A percentile compares a stretch with the other conserved stretches of the same genome.
Conservation (phyloP, 2,797 vertebrate species). For the Hippopotamyrus pictus region DNA sequence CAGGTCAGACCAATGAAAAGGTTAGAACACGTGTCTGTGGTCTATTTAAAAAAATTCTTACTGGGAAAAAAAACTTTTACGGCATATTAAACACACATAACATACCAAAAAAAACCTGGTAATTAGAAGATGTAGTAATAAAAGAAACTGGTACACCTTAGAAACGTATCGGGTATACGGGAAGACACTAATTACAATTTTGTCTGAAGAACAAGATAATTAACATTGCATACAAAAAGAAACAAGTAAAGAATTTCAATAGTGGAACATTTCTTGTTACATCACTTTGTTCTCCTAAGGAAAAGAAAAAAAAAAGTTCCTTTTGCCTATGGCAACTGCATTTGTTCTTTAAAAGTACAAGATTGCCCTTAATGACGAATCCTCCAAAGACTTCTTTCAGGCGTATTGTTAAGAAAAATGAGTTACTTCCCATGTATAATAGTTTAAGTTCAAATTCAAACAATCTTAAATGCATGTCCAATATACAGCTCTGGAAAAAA, state of each 20-base stretch:
- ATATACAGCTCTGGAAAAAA: not conserved
- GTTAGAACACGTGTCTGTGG: not conserved
- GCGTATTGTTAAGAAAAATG: not conserved
- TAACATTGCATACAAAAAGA: not conserved
- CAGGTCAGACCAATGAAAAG: not conserved
- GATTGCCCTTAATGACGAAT: not conserved
- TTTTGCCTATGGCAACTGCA: not conserved
- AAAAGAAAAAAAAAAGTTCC: not conserved
- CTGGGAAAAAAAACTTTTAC: not conserved
- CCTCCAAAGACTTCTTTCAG: not conserved
- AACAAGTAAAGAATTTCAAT: not conserved
- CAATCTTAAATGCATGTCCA: not conserved
- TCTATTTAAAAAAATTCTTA: not conserved
- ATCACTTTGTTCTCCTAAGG: not conserved
- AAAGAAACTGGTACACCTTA: not conserved
- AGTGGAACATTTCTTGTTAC: not conserved
- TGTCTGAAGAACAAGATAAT: constrained; percentile 10
- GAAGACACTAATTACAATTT: constrained; percentile 3
- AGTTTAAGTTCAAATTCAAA: not conserved
- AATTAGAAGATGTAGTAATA: not conserved
- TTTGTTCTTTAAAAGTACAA: constrained; percentile 19
- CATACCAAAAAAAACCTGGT: not conserved
- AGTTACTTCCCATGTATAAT: not conserved
- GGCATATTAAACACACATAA: not conserved
- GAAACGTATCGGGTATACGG: not conserved